Conservation (phyloP, 1,140 invertebrate genomes). For the Anastrepha obliqua region DNA sequence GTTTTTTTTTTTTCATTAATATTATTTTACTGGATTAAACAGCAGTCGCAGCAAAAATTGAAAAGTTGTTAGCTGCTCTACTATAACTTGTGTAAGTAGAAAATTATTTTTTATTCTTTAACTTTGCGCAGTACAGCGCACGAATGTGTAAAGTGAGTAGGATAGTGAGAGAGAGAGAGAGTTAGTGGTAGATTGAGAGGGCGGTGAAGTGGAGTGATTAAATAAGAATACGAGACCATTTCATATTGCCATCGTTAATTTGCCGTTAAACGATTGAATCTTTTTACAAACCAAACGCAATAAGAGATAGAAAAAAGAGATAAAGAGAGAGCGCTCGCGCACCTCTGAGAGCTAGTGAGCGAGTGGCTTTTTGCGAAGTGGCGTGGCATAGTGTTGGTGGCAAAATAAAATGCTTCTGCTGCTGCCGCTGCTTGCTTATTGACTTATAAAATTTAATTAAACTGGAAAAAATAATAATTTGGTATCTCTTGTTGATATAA, state of each 20-base stretch:
- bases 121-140: conserved; percentile 28
- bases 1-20: conserved; percentile 38
- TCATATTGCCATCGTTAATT: not conserved
- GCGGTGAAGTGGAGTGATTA: not conserved
- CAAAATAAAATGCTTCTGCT: not conserved
- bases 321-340: not conserved
- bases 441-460: conserved; percentile 35
- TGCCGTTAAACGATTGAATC: not conserved
- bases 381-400: conserved; percentile 24
- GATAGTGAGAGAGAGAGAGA: not conserved
- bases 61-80: conserved; percentile 1
- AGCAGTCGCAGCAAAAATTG: not conserved
- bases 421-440: conserved; percentile 21
- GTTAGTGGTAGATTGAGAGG: not conserved
- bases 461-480: not conserved
- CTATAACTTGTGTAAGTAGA: conserved; percentile 11
- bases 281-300: not conserved
- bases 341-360: not conserved
- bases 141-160: not conserved
- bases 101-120: conserved; percentile 24
- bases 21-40: not conserved
- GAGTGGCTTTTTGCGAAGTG: not conserved
- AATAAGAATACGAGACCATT: conserved; percentile 1
- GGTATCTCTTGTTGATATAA: conserved; percentile 12
- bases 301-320: not conserved